Evolutionary conservation across 2,113 vertebrate species (phyloP).

Genomic region (Donacobius atricapilla): DNA sequence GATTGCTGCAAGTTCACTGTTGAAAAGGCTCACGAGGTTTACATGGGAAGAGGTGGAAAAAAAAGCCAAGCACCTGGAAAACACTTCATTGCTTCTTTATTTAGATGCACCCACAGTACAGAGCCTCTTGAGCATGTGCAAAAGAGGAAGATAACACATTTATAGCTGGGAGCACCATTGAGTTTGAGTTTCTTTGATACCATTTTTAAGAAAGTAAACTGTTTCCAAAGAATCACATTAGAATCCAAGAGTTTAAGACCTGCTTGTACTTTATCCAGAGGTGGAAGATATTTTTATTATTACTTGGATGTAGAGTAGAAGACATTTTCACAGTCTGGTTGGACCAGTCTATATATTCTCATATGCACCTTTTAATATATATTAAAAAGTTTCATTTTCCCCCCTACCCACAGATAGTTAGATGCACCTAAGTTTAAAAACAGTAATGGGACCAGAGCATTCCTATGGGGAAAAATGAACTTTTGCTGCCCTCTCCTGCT

Average conservation of each 20-base stretch:
- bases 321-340: slow-evolving; percentile 63
- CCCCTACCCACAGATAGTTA: slow-evolving; percentile 51
- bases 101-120: slow-evolving; percentile 73
- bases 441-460: slow-evolving; percentile 53
- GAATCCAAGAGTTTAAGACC: slow-evolving; percentile 63
- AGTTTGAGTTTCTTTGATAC: slow-evolving; percentile 58
- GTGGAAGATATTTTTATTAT: slow-evolving; percentile 52
- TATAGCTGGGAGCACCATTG: slow-evolving; percentile 70
- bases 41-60: neutral
- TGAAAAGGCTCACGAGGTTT: neutral
- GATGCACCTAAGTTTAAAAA: slow-evolving; percentile 55
- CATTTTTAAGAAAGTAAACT: slow-evolving; percentile 66
- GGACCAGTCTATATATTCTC: slow-evolving; percentile 63
- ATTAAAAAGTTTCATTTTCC: slow-evolving; percentile 60
- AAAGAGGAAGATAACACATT: slow-evolving; percentile 70
- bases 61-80: slow-evolving; percentile 63
- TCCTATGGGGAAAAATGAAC: slow-evolving; percentile 70
- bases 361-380: slow-evolving; percentile 70
- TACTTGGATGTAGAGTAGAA: slow-evolving; percentile 62
- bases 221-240: slow-evolving; percentile 69
- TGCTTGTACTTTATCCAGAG: slow-evolving; percentile 50
- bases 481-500: slow-evolving; percentile 81
- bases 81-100: slow-evolving; percentile 77
- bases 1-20: rapidly evolving
- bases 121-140: slow-evolving; percentile 64